Conservation (phyloP, 2,797 vertebrate genomes). For the Pelobates cultripes region DNA sequence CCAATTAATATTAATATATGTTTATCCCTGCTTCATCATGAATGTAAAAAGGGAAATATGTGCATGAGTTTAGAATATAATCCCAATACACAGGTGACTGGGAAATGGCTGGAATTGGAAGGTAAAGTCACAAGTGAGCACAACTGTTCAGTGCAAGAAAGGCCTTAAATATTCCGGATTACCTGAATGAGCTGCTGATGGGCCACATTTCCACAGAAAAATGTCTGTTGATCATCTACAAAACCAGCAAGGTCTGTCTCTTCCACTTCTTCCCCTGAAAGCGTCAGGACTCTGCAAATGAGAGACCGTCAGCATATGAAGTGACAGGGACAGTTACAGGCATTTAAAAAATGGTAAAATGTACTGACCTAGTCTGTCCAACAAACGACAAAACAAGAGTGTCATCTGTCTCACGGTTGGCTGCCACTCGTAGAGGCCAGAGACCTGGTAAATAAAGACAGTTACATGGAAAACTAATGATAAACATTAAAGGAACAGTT, state of each 20-base stretch:
- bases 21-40: too few species aligned
- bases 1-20: too few species aligned
- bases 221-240: constrained; percentile 97
- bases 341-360: not conserved
- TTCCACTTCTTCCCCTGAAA: constrained; percentile 96
- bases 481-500: too few species aligned
- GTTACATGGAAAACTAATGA: not conserved
- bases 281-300: constrained; percentile 86
- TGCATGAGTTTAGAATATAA: not conserved
- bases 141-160: not conserved
- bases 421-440: constrained; percentile 93
- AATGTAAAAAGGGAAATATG: too few species aligned
- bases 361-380: constrained; percentile 92
- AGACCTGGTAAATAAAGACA: constrained; percentile 75
- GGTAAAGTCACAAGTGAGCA: not conserved
- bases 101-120: too few species aligned
- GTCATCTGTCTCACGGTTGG: constrained; percentile 90
- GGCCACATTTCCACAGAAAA: constrained; percentile 95
- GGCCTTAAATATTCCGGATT: not conserved
- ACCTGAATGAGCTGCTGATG: constrained; percentile 97
- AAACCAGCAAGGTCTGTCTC: constrained; percentile 96
- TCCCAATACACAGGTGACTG: not conserved
- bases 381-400: constrained; percentile 96
- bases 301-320: not conserved
- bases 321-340: too few species aligned